phyloP scores from a whole-genome alignment of 2,888 invertebrate genomes.

The Falcaria lacertinaria region DNA sequence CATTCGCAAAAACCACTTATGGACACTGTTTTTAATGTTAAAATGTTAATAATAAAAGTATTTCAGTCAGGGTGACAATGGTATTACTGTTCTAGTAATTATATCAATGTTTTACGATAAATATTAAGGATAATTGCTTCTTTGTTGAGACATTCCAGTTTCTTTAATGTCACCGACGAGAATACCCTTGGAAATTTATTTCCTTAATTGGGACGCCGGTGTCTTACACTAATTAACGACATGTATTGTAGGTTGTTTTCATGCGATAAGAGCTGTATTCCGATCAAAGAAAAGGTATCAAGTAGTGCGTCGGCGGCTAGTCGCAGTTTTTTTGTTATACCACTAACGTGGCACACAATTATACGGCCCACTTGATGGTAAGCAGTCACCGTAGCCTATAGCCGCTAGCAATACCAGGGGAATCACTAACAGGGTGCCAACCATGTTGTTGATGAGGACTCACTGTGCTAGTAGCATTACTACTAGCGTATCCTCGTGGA shows the following conservation, averaged over 20 bases:
- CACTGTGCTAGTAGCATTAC: too few relatives aligned
- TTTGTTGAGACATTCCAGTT: not conserved
- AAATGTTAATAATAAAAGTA: too few relatives aligned
- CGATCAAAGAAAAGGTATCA: too few relatives aligned
- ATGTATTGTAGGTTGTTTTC: not conserved
- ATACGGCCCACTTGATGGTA: not conserved
- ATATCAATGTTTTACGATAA: not conserved
- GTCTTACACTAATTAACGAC: not conserved
- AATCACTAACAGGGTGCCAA: too few relatives aligned
- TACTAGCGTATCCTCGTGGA: too few relatives aligned
- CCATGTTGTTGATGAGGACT: too few relatives aligned
- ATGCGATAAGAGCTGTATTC: slow-evolving; percentile 1
- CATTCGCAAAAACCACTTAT: too few relatives aligned
- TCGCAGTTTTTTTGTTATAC: not conserved
- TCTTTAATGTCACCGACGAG: not conserved
- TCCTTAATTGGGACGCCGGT: not conserved
- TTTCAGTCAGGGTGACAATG: too few relatives aligned
- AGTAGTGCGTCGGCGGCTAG: too few relatives aligned
- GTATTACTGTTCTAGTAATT: too few relatives aligned
- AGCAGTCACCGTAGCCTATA: not conserved
- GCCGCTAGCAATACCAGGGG: not conserved
- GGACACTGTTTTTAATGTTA: too few relatives aligned
- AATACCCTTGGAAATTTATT: not conserved
- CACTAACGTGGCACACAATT: not conserved
- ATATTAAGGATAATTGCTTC: not conserved